Evolutionary conservation across 2,113 vertebrate genomes (phyloP), one percentile per base, ranked within the genome.

Genomic region (Zootoca vivipara): DNA sequence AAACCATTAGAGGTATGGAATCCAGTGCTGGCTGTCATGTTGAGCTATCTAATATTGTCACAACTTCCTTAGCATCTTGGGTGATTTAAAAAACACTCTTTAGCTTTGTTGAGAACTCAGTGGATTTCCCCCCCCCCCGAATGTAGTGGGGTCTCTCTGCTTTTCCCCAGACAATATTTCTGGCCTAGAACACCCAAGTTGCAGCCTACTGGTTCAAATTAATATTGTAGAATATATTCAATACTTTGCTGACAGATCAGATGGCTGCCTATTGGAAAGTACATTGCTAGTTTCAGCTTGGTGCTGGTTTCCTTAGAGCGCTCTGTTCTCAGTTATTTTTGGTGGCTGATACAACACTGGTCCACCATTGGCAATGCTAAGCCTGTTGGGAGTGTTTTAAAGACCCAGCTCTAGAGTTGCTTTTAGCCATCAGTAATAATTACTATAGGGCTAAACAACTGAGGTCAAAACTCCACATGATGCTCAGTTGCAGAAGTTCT

Each of bases 41-140:
- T 58, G 69, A 86, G 56, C 79, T 64, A 56, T 67, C 13, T 35
- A 75, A 72, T 5, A 5, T 72, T 72, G 46, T n/a, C 15, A 52
- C 56, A 9, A 33, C 58, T 64, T 92, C 87, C 73, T 90, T 72
- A 1, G 0, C 26, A 85, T 4, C 0, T 82, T 87, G 67, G 67
- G 85, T 69, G 73, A 38, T 84, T 52, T 2, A 52, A 52, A 52
- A 62, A 82, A 77, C 78, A 28, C 67, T 87, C 84, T 84, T 26
- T 78, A 88, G 15, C 90, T 90, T 93, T 92, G 46, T 69, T 92
- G 86, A 81, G 86, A 56, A 79, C 78, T 84, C n/a, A 42, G 18
- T 42, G 18, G 38, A 70, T 28, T n/a, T n/a, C n/a, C n/a, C n/a
- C n/a, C n/a, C n/a, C n/a, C n/a, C n/a, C n/a, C n/a, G n/a, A 38